Base-by-base conservation (phyloP, 2,888 invertebrate species). In the Palloptera scutellata region DNA sequence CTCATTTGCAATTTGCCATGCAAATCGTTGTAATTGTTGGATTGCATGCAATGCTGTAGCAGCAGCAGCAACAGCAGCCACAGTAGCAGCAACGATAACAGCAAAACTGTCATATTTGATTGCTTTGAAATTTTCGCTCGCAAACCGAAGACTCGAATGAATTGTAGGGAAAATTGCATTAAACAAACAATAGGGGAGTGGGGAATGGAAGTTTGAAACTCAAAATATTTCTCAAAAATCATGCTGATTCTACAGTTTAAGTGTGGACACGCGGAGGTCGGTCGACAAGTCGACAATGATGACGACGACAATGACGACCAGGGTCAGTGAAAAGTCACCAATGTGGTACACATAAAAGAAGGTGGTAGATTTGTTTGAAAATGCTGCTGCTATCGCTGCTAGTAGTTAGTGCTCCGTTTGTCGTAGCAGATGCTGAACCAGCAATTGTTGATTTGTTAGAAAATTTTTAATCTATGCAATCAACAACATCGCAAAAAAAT, bases 1-100 rank as follows among this genome's bases (percentile, higher is more conserved):
- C 63, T 67, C 60, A 53, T 61, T 61, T 68, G 64, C 66, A 68
- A 70, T 72, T 70, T 66, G 55, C 48, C 54, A 69, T 68, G 68
- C 62, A 68, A 69, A 69, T 71, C 43, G 60, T 57, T 53, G 51
- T 62, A 54, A 62, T 41, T 20, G 53, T 17, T 64, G 61, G 51
- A 51, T 68, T 58, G 63, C 58, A 55, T 45, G 55, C 52, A 65
- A 54, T 42, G 60, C 45, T 45, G 59, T 40, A 58, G 19, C n/a
- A n/a, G 30, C 30, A 30, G 30, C 2, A 30, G 6, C 6, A 30
- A 8, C 15, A 52, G 59, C 42, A 58, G 19, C n/a, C 13, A 6
- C 30, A 30, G 30, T 4, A 30, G 6, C 6, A 30, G 48, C 15
- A 48, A 6, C 30, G 30, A 52, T 10, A n/a, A 30, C 30, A 30